Conservation (phyloP, 2,113 vertebrate genomes). For the Isurus oxyrinchus region DNA sequence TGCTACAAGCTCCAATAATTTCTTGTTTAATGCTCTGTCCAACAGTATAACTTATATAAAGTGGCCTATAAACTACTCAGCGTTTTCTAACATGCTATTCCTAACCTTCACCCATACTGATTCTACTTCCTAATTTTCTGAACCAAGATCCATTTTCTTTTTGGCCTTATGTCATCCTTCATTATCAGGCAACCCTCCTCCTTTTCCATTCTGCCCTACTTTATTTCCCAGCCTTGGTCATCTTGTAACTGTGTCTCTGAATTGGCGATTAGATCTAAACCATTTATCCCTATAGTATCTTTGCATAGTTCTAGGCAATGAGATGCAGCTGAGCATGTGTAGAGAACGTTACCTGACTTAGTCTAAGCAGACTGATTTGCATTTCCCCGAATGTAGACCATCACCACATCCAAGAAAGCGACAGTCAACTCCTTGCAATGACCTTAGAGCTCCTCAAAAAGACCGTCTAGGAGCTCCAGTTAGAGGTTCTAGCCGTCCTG, state of each 20-base stretch:
- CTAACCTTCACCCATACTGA: background rate
- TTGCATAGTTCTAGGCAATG: background rate
- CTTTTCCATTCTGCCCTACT: background rate
- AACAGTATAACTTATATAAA: background rate
- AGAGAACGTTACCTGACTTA: background rate
- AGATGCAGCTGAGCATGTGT: background rate
- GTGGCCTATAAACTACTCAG: background rate
- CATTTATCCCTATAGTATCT: background rate
- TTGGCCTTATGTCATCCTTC: background rate
- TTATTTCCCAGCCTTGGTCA: background rate
- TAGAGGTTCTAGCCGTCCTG: slow-evolving; percentile 66
- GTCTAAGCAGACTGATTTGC: background rate
- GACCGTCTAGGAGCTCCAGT: slow-evolving; percentile 65
- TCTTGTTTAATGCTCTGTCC: background rate
- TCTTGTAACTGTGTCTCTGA: background rate
- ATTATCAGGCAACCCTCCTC: background rate
- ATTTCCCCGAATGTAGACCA: slow-evolving; percentile 51
- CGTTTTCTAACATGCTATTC: no score
- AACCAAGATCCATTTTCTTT: background rate
- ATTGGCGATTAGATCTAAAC: background rate
- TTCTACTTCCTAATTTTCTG: no score
- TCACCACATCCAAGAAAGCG: slow-evolving; percentile 72
- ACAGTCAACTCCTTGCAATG: slow-evolving; percentile 65
- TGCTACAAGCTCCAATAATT: background rate
- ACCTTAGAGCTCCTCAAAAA: slow-evolving; percentile 65